A percentile compares a stretch with the other conserved stretches of the same genome.
These are phyloP conservation scores for Cynopterus sphinx DNA, from an alignment of 2,797 vertebrate genomes.

Conservation along the genomic window DNA sequence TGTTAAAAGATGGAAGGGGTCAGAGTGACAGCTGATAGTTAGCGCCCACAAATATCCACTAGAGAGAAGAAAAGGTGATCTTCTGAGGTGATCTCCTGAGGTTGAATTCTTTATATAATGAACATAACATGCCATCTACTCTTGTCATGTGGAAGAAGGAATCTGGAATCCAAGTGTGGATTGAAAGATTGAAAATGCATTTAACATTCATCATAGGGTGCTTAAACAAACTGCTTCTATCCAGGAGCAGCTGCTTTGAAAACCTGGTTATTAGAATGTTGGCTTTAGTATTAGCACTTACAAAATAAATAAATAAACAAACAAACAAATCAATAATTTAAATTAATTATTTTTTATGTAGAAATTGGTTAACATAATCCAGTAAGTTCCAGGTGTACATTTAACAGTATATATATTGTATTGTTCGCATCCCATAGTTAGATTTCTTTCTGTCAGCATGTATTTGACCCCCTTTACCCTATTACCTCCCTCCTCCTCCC, in stretches of 20 bases:
- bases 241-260: constrained; percentile 22
- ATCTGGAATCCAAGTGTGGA: constrained; percentile 1
- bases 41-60: neutral
- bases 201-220: neutral
- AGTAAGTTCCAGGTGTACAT: too few species aligned
- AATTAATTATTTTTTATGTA: too few species aligned
- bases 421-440: too few species aligned
- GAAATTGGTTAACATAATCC: too few species aligned
- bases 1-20: neutral
- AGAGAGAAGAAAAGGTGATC: neutral
- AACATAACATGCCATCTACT: neutral
- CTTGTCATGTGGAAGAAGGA: neutral
- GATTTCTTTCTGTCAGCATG: too few species aligned
- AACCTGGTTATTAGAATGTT: constrained; percentile 26
- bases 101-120: neutral
- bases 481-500: too few species aligned
- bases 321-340: too few species aligned
- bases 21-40: neutral
- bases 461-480: too few species aligned
- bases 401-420: too few species aligned
- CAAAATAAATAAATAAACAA: too few species aligned
- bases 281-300: neutral
- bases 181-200: constrained; percentile 14
- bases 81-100: neutral
- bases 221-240: neutral